Base-by-base conservation (phyloP, 2,888 invertebrate species). In the Drepana falcataria region DNA sequence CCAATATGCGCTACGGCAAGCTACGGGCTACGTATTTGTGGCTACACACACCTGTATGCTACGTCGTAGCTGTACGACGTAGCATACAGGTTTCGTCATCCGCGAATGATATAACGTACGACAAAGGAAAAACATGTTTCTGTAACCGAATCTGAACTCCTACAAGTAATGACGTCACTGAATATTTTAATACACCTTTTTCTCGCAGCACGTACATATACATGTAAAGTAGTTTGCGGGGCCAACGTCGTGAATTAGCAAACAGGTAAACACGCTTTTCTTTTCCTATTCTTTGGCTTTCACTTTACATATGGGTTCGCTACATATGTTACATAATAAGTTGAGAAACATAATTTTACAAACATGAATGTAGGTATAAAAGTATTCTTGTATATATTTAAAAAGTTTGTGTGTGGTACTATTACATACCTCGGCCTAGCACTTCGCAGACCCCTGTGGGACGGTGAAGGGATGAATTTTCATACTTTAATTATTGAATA, bases 181-280 rank as follows among this genome's bases (percentile, higher is more conserved):
- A 51, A 51, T 51, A 51, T 51, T 41, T 49, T 40, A 44, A 51
- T 37, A 51, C 51, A 40, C 44, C 33, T 49, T 49, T 40, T 51
- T 40, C n/a, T 9, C 6, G 37, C 40, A 37, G 34, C 40, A 21
- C 40, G 33, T 48, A 21, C 40, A 7, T 48, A 33, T 49, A 34
- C 35, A 41, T 51, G 33, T 40, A 51, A 51, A 51, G 37, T 49
- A 49, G 49, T 35, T 49, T 37, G 35, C 49, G 49, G 35, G 21
- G 49, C 49, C 3, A 33, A 49, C 21, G 21, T 49, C 49, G 49
- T 49, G 37, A 49, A 49, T 37, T 49, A 49, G 49, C 3, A 47
- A 37, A 49, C 49, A 40, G 40, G 37, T 37, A 49, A n/a, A 33
- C 34, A 33, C 40, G 40, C 37, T 49, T 33, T 2, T 33, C 21